Conservation (phyloP, 2,888 invertebrate species). For the Alloplasta piceator region DNA sequence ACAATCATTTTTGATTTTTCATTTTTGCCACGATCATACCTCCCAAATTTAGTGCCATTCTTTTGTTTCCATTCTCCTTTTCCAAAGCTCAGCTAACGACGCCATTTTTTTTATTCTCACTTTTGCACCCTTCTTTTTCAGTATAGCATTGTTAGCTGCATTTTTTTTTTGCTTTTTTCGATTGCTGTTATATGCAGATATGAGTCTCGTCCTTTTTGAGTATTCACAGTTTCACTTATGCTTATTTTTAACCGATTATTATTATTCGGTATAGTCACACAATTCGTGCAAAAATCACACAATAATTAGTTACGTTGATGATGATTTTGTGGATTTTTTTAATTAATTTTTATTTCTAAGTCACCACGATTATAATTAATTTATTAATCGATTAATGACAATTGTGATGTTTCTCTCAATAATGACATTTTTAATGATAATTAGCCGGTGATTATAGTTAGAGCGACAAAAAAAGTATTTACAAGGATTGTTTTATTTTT, state of each 20-base stretch:
- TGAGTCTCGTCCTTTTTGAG: constrained; percentile 7
- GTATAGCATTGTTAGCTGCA: constrained; percentile 55
- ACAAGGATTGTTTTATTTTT: constrained; percentile 41
- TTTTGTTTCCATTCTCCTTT: constrained; percentile 24
- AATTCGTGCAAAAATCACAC: not conserved
- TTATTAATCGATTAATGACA: constrained; percentile 19
- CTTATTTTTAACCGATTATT: constrained; percentile 38
- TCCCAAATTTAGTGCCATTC: constrained; percentile 55
- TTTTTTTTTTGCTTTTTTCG: constrained; percentile 13
- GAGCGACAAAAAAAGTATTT: constrained; percentile 20
- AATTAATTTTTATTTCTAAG: too few species aligned
- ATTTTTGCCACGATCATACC: constrained; percentile 33
- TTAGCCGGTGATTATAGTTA: constrained; percentile 18
- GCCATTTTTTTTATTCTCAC: constrained; percentile 30
- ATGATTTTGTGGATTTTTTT: constrained; percentile 29
- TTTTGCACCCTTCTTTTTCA: constrained; percentile 45
- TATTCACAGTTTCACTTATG: not conserved
- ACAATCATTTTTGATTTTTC: constrained; percentile 6
- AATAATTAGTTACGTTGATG: not conserved
- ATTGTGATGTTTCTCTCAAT: too few species aligned
- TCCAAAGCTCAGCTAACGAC: constrained; percentile 58
- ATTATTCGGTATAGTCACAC: constrained; percentile 46
- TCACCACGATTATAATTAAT: not conserved
- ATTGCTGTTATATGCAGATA: constrained; percentile 57
- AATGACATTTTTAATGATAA: too few species aligned